Evolutionary conservation across 1,140 invertebrate species (phyloP), one percentile per base, ranked within the genome.

Genomic region (Temnothorax curvispinosus): DNA sequence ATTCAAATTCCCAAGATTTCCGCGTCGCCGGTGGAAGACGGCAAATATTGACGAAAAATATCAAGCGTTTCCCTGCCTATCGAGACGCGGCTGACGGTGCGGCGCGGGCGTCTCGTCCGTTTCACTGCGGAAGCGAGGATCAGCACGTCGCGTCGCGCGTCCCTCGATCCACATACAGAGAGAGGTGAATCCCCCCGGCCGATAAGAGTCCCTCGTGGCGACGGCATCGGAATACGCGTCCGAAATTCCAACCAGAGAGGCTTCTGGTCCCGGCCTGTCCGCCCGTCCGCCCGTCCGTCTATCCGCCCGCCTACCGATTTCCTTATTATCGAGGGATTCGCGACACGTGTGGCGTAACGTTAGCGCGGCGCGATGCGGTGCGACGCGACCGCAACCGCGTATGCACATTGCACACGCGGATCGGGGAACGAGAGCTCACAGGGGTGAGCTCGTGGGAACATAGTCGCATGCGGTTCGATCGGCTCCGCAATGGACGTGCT

Each of bases 31-130:
- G 54, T 56, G 80, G 80, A 84, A 84, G 54, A 84, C 52, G 54
- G 69, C 69, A 84, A 84, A 84, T 84, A 84, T 84, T 84, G 80
- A 84, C 80, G 69, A 84, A 84, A 84, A 84, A 84, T 84, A 84
- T 84, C 80, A 84, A 58, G 41, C 80, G 41, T 35, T 60, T 74
- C n/a, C 38, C 41, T 60, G 41, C 35, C n/a, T 27, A 1, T 18
- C 35, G 47, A 27, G 27, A 58, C 52, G 52, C 44, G 32, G 21
- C 38, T 32, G 32, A 21, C 21, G 64, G 11, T 15, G n/a, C 44
- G 62, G 32, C 27, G 13, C 64, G 35, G 21, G 35, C 50, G 78
- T 56, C 21, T 41, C 38, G 32, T 81, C 21, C 44, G 64, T 72
- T 52, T 58, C 32, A 35, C 27, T 54, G 52, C 27, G 52, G 35